Base-by-base conservation (phyloP, 2,113 vertebrate species). In the Cygnus buccinator region DNA sequence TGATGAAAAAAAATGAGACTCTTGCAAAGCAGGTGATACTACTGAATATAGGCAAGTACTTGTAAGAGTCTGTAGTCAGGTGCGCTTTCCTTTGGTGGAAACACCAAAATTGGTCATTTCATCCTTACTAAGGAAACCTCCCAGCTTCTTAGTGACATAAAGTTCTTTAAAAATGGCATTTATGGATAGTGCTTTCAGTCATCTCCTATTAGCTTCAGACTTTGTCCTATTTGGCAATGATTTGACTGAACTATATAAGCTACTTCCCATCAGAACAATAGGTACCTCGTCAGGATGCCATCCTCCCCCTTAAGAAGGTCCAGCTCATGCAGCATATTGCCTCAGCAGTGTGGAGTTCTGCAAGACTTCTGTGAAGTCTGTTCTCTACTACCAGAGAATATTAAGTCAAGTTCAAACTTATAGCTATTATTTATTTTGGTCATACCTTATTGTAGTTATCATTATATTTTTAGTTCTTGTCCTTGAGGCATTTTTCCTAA, bases 11-110 rank as follows among this genome's bases (percentile, higher is more conserved):
- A 87, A 81, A 61, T 22, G 66, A 85, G 67, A 48, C 21, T 54
- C 57, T 33, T 87, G 71, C 77, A 85, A 73, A 84, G 76, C 86
- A 89, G 90, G 86, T 89, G 94, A 50, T 72, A 22, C 10, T n/a
- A 12, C 46, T 48, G 73, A 78, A 71, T 52, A 46, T 67, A 62
- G 55, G 35, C 62, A 76, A 82, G 44, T 22, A 16, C 48, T 84
- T 11, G 41, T 70, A 62, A 62, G 44, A 44, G 22, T 71, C 35
- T 85, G 35, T 65, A 63, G 50, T 35, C 61, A n/a, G 14, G 7
- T 26, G 33, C 8, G 11, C 48, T 55, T 81, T 20, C 31, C 58
- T 78, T 84, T 55, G 74, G 26, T 54, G 41, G 63, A 70, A 92
- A 65, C 35, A 76, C 44, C 58, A 54, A 66, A 96, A 66, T 9